Conservation (phyloP, 2,797 vertebrate genomes). For the Silurus aristotelis region DNA sequence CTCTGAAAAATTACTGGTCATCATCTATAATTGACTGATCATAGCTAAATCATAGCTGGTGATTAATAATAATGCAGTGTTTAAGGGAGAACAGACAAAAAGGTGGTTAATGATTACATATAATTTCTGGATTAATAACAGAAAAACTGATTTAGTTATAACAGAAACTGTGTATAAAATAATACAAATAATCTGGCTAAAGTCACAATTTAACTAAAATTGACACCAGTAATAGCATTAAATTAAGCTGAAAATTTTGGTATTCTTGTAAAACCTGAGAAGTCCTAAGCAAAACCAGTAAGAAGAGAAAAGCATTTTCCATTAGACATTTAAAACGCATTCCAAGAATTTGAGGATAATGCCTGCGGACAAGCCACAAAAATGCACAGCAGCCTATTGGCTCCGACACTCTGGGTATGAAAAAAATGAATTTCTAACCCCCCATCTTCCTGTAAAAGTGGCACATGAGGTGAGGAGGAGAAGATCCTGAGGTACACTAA, state of each 20-base stretch:
- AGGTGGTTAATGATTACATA: background rate
- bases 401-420: slow-evolving; percentile 44
- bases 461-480: slow-evolving; percentile 12
- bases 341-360: slow-evolving; percentile 61
- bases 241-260: slow-evolving; percentile 1
- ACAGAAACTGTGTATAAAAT: background rate
- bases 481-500: slow-evolving; percentile 28
- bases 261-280: slow-evolving; percentile 19
- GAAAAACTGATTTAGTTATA: background rate
- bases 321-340: slow-evolving; percentile 57
- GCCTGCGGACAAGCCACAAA: slow-evolving; percentile 62
- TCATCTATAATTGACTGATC: too few relatives aligned
- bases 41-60: background rate
- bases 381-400: slow-evolving; percentile 56
- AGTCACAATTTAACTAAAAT: background rate
- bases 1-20: background rate
- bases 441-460: slow-evolving; percentile 31
- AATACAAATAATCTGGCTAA: background rate
- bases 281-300: slow-evolving; percentile 24
- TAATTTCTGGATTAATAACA: background rate
- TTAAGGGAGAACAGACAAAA: background rate
- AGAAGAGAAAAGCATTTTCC: slow-evolving; percentile 52
- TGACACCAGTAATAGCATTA: slow-evolving; percentile 10
- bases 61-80: background rate
- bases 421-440: slow-evolving; percentile 35